Conservation (phyloP, 1,140 invertebrate species). For the Drosophila obscura region DNA sequence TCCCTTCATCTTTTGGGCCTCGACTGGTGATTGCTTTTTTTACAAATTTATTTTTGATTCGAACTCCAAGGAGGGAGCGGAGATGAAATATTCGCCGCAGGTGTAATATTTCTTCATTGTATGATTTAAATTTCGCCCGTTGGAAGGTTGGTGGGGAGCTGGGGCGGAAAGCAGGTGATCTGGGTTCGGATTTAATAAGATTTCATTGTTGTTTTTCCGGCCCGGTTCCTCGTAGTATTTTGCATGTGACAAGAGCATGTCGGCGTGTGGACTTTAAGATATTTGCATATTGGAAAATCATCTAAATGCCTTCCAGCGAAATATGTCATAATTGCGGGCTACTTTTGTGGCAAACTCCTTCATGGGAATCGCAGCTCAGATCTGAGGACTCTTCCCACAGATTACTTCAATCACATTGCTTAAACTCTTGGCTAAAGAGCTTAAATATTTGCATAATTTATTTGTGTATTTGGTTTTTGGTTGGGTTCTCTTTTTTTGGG, state of each 20-base stretch:
- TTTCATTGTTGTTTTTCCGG: constrained; percentile 70
- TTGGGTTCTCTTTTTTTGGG: constrained; percentile 18
- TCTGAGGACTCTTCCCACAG: background rate
- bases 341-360: background rate
- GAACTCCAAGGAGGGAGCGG: constrained; percentile 20
- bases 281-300: constrained; percentile 14
- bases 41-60: constrained; percentile 66
- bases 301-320: no score
- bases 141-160: constrained; percentile 34
- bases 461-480: constrained; percentile 51
- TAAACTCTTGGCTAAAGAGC: constrained; percentile 28
- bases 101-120: constrained; percentile 76
- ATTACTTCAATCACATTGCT: constrained; percentile 27
- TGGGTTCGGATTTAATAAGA: constrained; percentile 61
- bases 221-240: constrained; percentile 27
- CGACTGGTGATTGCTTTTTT: constrained; percentile 71
- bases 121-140: constrained; percentile 61
- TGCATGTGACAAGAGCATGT: constrained; percentile 40
- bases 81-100: constrained; percentile 70
- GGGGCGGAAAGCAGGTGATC: constrained; percentile 3
- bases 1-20: constrained; percentile 9
- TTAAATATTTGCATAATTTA: constrained; percentile 71
- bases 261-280: constrained; percentile 21
- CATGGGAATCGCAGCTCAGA: background rate
- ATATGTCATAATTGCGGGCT: no score